A percentile compares a stretch with the other conserved stretches of the same genome.
phyloP scores from a whole-genome alignment of 2,888 invertebrate species.

The Ecliptopera silaceata region DNA sequence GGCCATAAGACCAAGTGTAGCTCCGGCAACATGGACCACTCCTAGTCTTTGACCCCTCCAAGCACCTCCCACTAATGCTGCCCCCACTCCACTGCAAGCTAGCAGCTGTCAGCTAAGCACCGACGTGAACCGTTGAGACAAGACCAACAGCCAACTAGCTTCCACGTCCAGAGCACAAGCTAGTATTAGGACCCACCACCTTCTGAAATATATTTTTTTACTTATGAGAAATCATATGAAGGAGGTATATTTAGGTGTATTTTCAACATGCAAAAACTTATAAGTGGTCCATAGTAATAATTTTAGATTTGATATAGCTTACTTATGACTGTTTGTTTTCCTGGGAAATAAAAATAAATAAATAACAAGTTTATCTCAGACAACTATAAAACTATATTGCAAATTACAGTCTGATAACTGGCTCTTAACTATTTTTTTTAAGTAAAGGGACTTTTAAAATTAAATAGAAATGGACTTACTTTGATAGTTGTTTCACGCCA shows the following conservation, averaged over 20 bases:
- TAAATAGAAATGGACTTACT: slow-evolving; percentile 68
- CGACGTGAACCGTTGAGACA: slow-evolving; percentile 86
- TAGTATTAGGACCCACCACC: slow-evolving; percentile 88
- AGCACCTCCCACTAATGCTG: slow-evolving; percentile 90
- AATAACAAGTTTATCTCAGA: too few species aligned
- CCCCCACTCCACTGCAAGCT: slow-evolving; percentile 93
- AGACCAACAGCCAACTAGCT: slow-evolving; percentile 91
- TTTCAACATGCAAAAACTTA: too few species aligned
- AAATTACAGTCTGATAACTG: too few species aligned
- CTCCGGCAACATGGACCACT: slow-evolving; percentile 90
- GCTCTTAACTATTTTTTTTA: too few species aligned
- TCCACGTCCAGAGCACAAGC: slow-evolving; percentile 93
- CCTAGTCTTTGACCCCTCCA: slow-evolving; percentile 89
- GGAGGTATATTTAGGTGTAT: too few species aligned
- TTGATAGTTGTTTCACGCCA: slow-evolving; percentile 85
- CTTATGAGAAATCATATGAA: too few species aligned
- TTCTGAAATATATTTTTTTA: too few species aligned
- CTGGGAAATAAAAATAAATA: too few species aligned
- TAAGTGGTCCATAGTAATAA: too few species aligned
- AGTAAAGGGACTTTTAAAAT: background rate
- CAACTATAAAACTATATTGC: too few species aligned
- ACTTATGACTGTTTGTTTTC: too few species aligned
- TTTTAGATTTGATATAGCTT: too few species aligned
- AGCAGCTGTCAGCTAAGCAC: slow-evolving; percentile 87
- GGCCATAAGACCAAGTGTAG: slow-evolving; percentile 90